Conservation (phyloP, 2,888 invertebrate genomes). For the Phasia obesa region DNA sequence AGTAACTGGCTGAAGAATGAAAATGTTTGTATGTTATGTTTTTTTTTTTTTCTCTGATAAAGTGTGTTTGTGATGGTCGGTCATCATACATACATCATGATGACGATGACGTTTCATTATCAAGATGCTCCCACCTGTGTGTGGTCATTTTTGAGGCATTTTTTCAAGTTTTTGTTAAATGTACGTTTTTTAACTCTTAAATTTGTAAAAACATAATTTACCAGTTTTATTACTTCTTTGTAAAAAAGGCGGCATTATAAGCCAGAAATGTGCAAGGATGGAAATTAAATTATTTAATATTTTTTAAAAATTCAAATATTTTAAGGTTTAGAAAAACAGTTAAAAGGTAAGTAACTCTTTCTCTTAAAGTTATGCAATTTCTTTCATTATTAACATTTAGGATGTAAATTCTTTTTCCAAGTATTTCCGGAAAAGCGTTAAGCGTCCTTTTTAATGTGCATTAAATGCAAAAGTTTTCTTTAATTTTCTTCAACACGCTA, state of each 20-base stretch:
- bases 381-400: slow-evolving; percentile 31
- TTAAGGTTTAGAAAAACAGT: neutral
- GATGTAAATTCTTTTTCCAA: slow-evolving; percentile 27
- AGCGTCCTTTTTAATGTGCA: slow-evolving; percentile 51
- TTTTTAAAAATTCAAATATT: slow-evolving; percentile 1
- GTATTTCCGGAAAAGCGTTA: slow-evolving; percentile 30
- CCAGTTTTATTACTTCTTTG: slow-evolving; percentile 37
- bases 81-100: slow-evolving; percentile 40
- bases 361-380: too few relatives aligned
- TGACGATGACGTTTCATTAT: slow-evolving; percentile 37
- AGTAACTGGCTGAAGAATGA: slow-evolving; percentile 21
- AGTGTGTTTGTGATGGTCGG: neutral
- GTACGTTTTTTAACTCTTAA: slow-evolving; percentile 5
- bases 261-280: slow-evolving; percentile 54
- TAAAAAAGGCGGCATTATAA: slow-evolving; percentile 60
- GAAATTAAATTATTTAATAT: slow-evolving; percentile 7
- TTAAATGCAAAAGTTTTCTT: slow-evolving; percentile 47
- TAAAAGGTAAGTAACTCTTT: slow-evolving; percentile 22
- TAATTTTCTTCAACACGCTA: slow-evolving; percentile 38
- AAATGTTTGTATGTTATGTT: slow-evolving; percentile 21
- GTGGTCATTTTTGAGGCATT: slow-evolving; percentile 62
- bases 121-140: slow-evolving; percentile 68
- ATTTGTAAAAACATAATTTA: slow-evolving; percentile 42
- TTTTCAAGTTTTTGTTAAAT: slow-evolving; percentile 7
- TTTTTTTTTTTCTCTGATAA: neutral